These are phyloP conservation scores for Lypha dubia DNA, from an alignment of 2,888 invertebrate genomes.

Conservation along the genomic window DNA sequence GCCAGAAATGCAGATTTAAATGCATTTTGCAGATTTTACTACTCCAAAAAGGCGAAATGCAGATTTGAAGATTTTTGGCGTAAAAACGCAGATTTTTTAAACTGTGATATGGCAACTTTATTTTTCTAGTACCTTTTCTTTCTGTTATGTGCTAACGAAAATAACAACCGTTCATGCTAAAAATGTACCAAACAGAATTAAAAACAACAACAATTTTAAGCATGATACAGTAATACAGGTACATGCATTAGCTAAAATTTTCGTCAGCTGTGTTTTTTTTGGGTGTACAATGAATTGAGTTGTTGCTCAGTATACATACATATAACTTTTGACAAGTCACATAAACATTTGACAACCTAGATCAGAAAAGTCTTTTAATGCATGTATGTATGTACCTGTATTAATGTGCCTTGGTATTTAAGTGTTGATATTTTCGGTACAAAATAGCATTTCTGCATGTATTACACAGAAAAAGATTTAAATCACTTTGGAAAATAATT, in stretches of 20 bases:
- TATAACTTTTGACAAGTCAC: too few relatives aligned
- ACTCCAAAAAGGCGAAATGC: not conserved
- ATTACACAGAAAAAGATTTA: not conserved
- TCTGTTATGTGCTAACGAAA: not conserved
- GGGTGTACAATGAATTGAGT: too few relatives aligned
- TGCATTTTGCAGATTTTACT: too few relatives aligned
- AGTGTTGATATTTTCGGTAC: not conserved
- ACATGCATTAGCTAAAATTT: too few relatives aligned
- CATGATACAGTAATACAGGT: too few relatives aligned
- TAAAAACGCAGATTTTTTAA: conserved; percentile 1
- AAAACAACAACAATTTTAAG: not conserved
- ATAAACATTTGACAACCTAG: too few relatives aligned
- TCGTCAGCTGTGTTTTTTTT: too few relatives aligned
- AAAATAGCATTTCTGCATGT: not conserved
- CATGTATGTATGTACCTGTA: too few relatives aligned
- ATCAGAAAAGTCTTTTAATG: too few relatives aligned
- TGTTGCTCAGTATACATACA: too few relatives aligned
- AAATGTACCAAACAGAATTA: not conserved
- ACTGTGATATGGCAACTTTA: not conserved
- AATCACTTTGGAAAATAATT: not conserved
- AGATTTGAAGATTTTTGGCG: not conserved
- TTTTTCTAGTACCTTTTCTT: not conserved
- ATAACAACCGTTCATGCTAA: not conserved
- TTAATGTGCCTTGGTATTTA: too few relatives aligned
- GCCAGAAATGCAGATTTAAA: too few relatives aligned